Evolutionary conservation across 2,797 vertebrate species (phyloP), one percentile per base, ranked within the genome.

Genomic region (Gymnoscopelus microlampas): DNA sequence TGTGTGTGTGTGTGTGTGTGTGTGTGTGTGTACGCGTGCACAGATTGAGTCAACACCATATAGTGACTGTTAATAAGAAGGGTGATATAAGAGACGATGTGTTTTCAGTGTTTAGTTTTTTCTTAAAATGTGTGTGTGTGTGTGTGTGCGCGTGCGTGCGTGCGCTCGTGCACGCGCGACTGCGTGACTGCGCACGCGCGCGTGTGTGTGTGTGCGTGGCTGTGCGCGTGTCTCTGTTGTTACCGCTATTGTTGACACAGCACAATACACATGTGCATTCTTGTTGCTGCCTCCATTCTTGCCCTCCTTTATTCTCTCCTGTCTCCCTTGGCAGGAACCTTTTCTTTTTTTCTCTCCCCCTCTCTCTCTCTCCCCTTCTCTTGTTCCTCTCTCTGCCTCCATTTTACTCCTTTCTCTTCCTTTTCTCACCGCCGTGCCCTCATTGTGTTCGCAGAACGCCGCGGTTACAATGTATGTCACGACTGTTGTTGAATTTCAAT

Each of bases 61-160:
- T 70, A 19, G 62, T 49, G 64, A 70, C 62, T 69, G 66, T 32
- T 4, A 71, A 86, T 74, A 47, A 48, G 70, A 8, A n/a, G 77
- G 51, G 50, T 54, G 72, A 78, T 71, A 85, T 53, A 14, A 71
- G 32, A 66, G 63, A 70, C 63, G 24, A 57, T 63, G 63, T 3
- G 66, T 82, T 82, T 73, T 71, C 70, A 75, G 81, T 29, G 2
- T 15, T 47, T 51, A 6, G 71, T 77, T 78, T 80, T 78, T 76
- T 64, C 70, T 82, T 67, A 77, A 79, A 81, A 77, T 71, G 75
- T 48, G 53, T 29, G 39, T 57, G 19, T 66, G 64, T 80, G 74
- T 2, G 39, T 39, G 39, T 1, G 8, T 39, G 39, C 8, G 39
- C 9, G 39, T 29, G 39, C 6, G 7, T 2, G 8, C 8, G 39